Percentiles rank a stretch among this genome's conserved stretches.
phyloP scores from a whole-genome alignment of 1,140 invertebrate species.

The Heterodera carotae region DNA sequence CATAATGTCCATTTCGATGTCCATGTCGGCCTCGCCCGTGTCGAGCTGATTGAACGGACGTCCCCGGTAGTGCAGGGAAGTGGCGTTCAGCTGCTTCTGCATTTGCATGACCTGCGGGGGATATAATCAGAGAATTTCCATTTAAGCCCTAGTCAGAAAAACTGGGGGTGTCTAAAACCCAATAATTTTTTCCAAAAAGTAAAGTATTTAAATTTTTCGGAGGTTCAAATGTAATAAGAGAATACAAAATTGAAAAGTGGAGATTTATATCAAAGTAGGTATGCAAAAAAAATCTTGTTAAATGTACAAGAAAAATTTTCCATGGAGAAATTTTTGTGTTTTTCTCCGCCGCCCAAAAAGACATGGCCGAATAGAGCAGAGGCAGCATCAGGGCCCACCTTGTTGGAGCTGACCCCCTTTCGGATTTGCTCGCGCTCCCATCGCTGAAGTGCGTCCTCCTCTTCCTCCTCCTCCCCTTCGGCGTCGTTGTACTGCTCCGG shows the following conservation, averaged over 20 bases:
- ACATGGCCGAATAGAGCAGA: too few relatives aligned
- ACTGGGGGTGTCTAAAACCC: too few relatives aligned
- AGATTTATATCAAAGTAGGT: too few relatives aligned
- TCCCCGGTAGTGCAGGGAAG: constrained; percentile 34
- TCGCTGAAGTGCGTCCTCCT: constrained; percentile 46
- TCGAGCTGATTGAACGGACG: constrained; percentile 6
- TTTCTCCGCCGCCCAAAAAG: too few relatives aligned
- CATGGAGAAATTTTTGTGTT: not conserved
- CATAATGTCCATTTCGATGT: constrained; percentile 54
- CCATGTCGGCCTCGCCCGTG: constrained; percentile 30
- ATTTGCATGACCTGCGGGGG: constrained; percentile 47
- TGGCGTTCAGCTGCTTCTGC: constrained; percentile 41
- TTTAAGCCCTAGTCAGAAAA: constrained; percentile 33
- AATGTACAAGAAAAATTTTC: too few relatives aligned
- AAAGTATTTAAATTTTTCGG: too few relatives aligned
- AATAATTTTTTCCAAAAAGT: too few relatives aligned
- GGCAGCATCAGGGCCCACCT: constrained; percentile 37
- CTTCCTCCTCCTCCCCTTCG: constrained; percentile 3
- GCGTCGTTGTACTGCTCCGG: not conserved
- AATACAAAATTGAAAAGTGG: too few relatives aligned
- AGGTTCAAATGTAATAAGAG: too few relatives aligned
- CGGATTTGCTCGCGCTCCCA: constrained; percentile 55
- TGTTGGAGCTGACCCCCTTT: constrained; percentile 48
- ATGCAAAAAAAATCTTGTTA: too few relatives aligned
- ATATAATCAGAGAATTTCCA: constrained; percentile 24